Base-by-base conservation (phyloP, 2,888 invertebrate species). In the Polydrusus pterygomalis region DNA sequence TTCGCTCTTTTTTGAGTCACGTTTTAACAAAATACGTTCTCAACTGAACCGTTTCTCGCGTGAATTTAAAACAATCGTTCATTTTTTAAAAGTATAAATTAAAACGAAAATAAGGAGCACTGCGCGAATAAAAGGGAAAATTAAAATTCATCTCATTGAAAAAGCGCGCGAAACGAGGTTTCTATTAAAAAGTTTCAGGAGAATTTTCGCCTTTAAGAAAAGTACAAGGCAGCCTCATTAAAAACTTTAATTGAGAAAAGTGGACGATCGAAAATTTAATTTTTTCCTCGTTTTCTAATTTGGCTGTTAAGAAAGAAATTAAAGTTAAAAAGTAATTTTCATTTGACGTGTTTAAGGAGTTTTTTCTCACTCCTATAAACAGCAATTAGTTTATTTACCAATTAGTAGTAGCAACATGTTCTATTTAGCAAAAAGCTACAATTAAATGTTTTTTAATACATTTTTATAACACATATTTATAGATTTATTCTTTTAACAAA, bases 71-170 rank as follows among this genome's bases (percentile, higher is more conserved):
- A 25, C 5, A 25, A 25, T 25, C 25, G 5, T 25, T 25, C 25
- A 25, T 25, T 25, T 25, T 25, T 25, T 25, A 25, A 25, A n/a
- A 25, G 1, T 25, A 3, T 25, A 25, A 3, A 3, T 25, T 25
- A 25, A 25, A 25, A 5, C 25, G 25, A 5, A 5, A 25, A 25
- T 25, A 25, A 5, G 2, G 25, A 25, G 25, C 25, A 25, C 25
- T 25, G 5, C 5, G n/a, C n/a, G n/a, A n/a, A n/a, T n/a, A n/a
- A n/a, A n/a, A n/a, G 1, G 5, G 25, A 34, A 87, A 87, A 87
- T 87, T 87, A 87, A 87, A 87, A 87, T 87, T 87, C 87, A 87
- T 85, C 87, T 87, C 87, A 86, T 86, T 87, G 87, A 87, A 86
- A 87, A 87, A 87, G 86, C 85, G 85, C 84, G 85, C 84, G 84